Percentiles rank a stretch among this genome's conserved stretches.
These are phyloP conservation scores for Ormyrus labotus DNA, from an alignment of 2,888 invertebrate genomes.

Conservation along the genomic window DNA sequence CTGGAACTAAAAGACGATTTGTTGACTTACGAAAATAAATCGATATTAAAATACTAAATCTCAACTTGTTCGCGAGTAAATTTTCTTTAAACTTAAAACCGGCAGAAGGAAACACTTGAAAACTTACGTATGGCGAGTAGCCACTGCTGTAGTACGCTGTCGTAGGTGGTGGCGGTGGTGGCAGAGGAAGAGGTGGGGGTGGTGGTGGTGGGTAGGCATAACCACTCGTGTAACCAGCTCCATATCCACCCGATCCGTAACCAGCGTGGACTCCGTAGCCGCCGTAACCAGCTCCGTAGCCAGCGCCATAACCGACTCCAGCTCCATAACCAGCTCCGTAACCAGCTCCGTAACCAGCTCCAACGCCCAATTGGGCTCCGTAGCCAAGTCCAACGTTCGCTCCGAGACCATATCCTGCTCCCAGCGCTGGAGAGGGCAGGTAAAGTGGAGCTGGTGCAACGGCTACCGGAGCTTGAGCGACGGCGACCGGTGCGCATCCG, in stretches of 20 bases:
- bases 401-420: background rate
- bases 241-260: background rate
- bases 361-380: background rate
- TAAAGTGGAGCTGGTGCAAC: background rate
- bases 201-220: too few relatives aligned
- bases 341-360: background rate
- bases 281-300: background rate
- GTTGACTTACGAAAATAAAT: background rate
- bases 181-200: too few relatives aligned
- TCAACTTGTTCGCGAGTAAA: too few relatives aligned
- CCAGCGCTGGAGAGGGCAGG: background rate
- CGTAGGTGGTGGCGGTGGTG: too few relatives aligned
- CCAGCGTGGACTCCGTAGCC: background rate
- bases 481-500: background rate
- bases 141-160: background rate
- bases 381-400: background rate
- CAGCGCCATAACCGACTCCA: conserved; percentile 8
- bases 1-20: background rate
- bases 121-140: conserved; percentile 14
- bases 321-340: conserved; percentile 4
- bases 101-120: background rate
- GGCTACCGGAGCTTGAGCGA: background rate
- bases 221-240: too few relatives aligned
- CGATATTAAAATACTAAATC: background rate
- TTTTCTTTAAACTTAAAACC: too few relatives aligned